Evolutionary conservation across 2,888 invertebrate species (phyloP).

Genomic region (Dascillus cervinus): DNA sequence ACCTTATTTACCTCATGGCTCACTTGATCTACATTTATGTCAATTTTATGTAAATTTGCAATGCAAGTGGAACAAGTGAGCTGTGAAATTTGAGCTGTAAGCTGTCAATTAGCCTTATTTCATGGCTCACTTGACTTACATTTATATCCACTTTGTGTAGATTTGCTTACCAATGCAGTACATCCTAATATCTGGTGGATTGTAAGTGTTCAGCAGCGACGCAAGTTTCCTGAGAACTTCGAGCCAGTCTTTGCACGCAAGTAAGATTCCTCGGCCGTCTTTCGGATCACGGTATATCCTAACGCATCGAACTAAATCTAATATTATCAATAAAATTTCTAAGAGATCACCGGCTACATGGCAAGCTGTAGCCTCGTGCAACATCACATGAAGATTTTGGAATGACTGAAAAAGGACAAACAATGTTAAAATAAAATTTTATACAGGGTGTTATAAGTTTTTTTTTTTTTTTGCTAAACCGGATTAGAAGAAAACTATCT

Average conservation of each 20-base stretch:
- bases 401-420: constrained; percentile 66
- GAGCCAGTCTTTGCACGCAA: constrained; percentile 77
- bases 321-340: constrained; percentile 72
- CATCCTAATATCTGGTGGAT: constrained; percentile 75
- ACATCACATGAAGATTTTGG: constrained; percentile 86
- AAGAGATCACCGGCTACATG: constrained; percentile 78
- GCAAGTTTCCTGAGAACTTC: constrained; percentile 82
- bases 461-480: too few species aligned
- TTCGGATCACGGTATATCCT: constrained; percentile 59
- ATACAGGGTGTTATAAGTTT: too few species aligned
- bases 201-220: constrained; percentile 81
- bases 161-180: constrained; percentile 60
- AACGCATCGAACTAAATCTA: constrained; percentile 63
- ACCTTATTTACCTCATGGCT: too few species aligned
- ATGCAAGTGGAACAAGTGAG: too few species aligned
- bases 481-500: too few species aligned
- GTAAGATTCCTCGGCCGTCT: constrained; percentile 57
- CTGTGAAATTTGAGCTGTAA: too few species aligned
- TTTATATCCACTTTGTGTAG: too few species aligned
- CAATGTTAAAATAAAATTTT: too few species aligned
- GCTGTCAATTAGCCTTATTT: too few species aligned
- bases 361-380: constrained; percentile 87
- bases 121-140: too few species aligned
- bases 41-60: too few species aligned
- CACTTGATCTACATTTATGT: too few species aligned